These are phyloP conservation scores for Mystacides longicornis DNA, from an alignment of 2,888 invertebrate genomes.

Conservation along the genomic window DNA sequence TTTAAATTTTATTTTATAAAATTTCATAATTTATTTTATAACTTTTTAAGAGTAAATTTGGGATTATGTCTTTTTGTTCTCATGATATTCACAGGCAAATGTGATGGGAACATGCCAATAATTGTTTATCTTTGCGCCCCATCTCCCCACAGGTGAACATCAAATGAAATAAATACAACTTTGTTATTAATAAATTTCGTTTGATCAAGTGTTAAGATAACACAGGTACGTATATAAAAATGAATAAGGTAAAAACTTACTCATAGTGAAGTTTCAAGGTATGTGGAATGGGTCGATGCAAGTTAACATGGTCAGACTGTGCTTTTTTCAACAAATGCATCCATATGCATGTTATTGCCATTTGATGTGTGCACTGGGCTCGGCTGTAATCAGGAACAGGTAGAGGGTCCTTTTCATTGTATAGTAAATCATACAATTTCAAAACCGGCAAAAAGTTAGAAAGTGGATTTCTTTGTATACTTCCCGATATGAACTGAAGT, in stretches of 20 bases:
- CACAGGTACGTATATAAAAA: not conserved
- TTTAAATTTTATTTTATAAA: too few relatives aligned
- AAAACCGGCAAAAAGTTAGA: conserved; percentile 85
- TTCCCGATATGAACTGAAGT: conserved; percentile 93
- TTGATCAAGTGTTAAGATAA: conserved; percentile 1
- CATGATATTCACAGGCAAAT: too few relatives aligned
- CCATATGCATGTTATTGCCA: conserved; percentile 96
- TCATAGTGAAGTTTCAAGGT: conserved; percentile 78
- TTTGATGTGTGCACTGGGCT: conserved; percentile 78
- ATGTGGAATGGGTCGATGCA: conserved; percentile 69
- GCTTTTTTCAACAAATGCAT: conserved; percentile 93
- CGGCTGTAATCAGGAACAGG: conserved; percentile 84
- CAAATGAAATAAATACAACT: not conserved
- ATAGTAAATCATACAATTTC: conserved; percentile 83
- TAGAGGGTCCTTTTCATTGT: conserved; percentile 85
- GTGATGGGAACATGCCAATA: too few relatives aligned
- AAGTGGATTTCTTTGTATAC: conserved; percentile 87
- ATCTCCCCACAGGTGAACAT: not conserved
- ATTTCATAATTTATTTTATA: too few relatives aligned
- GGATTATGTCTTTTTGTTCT: too few relatives aligned
- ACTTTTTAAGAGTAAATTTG: too few relatives aligned
- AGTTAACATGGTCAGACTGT: conserved; percentile 73
- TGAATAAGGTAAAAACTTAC: conserved; percentile 40
- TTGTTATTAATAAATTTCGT: not conserved
- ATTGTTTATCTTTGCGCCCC: too few relatives aligned